Percentiles rank a stretch among this genome's conserved stretches.
Evolutionary conservation across 2,113 vertebrate species (phyloP).

Genomic region (Fulmarus glacialis): DNA sequence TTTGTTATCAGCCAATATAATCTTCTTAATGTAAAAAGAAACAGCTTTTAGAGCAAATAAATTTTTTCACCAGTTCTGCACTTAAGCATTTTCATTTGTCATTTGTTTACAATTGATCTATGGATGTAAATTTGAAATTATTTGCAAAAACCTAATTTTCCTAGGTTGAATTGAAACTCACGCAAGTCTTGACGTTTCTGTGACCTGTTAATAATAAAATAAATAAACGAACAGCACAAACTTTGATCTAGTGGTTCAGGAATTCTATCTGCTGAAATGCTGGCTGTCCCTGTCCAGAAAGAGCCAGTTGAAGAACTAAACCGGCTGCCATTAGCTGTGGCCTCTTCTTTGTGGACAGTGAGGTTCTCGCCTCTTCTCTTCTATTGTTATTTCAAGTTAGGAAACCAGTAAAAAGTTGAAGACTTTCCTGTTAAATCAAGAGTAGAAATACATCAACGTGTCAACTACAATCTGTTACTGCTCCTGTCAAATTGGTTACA

Average conservation of each 20-base stretch:
- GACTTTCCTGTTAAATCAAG: conserved; percentile 22
- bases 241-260: background rate
- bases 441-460: background rate
- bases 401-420: background rate
- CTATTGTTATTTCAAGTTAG: background rate
- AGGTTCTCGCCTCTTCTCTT: background rate
- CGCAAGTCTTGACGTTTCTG: background rate
- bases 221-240: background rate
- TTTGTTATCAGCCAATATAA: background rate
- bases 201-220: background rate
- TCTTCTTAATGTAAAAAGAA: background rate
- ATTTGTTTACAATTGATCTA: background rate
- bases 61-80: rapidly evolving
- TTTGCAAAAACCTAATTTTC: background rate
- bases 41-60: background rate
- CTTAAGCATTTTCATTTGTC: background rate
- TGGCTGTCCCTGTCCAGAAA: background rate
- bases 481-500: conserved; percentile 6
- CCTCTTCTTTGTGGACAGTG: background rate
- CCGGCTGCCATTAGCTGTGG: background rate
- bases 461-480: conserved; percentile 16
- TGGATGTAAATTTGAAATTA: background rate
- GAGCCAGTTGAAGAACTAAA: background rate
- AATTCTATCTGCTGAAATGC: background rate
- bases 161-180: background rate